phyloP scores from a whole-genome alignment of 2,888 invertebrate genomes.

The Microchrysa polita region DNA sequence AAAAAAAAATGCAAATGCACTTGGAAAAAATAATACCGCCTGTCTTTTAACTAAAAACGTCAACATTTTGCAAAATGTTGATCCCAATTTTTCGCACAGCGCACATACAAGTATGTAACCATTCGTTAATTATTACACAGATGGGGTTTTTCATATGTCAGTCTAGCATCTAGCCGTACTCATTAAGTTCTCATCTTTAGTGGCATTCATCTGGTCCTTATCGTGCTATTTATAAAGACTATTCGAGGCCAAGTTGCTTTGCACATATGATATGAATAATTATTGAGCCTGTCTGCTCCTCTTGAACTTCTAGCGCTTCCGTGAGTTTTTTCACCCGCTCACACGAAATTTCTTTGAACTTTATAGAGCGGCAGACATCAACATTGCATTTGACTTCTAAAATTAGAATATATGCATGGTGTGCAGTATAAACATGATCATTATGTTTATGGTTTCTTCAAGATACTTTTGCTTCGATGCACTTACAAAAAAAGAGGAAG shows the following conservation, averaged over 20 bases:
- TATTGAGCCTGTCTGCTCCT: conserved; percentile 12
- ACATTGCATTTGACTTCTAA: background rate
- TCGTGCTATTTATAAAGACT: background rate
- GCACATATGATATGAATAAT: background rate
- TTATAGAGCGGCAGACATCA: background rate
- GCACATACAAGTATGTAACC: too few species aligned
- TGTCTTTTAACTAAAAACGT: too few species aligned
- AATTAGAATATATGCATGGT: conserved; percentile 1
- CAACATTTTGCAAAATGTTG: too few species aligned
- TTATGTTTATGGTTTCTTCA: conserved; percentile 3
- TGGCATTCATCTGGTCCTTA: background rate
- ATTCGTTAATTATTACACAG: background rate
- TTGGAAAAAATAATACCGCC: too few species aligned
- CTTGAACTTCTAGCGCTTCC: conserved; percentile 27
- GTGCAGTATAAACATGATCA: conserved; percentile 1
- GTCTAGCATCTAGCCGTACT: too few species aligned
- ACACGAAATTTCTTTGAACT: conserved; percentile 12
- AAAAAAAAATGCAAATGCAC: too few species aligned
- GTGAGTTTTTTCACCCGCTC: conserved; percentile 27
- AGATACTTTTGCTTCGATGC: background rate
- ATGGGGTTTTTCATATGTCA: conserved; percentile 1
- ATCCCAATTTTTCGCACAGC: too few species aligned
- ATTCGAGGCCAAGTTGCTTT: conserved; percentile 32
- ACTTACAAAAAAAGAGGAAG: too few species aligned
- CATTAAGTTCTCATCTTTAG: background rate